These are phyloP conservation scores for Drosophila nr. fundita DNA, from an alignment of 2,888 invertebrate genomes.

Conservation along the genomic window DNA sequence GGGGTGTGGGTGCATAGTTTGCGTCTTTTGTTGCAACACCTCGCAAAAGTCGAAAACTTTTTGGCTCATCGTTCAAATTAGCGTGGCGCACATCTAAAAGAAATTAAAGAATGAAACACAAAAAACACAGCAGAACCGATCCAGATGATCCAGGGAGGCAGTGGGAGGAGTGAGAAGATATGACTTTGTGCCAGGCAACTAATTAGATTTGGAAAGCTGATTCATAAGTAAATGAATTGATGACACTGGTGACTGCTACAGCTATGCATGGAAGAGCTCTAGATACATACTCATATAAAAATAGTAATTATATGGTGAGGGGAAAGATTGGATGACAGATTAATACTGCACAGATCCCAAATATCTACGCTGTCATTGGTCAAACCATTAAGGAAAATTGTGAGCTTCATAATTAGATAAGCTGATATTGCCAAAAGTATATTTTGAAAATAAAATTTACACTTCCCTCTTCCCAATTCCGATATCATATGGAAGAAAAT, in stretches of 20 bases:
- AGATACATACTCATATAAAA: neutral
- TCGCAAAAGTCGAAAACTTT: constrained; percentile 20
- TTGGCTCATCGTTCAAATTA: constrained; percentile 23
- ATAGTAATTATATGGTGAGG: neutral
- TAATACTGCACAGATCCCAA: neutral
- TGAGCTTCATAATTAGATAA: neutral
- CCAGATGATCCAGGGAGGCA: constrained; percentile 4
- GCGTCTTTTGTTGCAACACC: constrained; percentile 28
- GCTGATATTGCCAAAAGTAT: neutral
- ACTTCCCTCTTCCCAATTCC: neutral
- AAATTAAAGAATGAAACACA: constrained; percentile 24
- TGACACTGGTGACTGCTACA: neutral
- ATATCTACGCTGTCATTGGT: neutral
- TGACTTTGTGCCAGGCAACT: neutral
- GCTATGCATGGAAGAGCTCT: neutral
- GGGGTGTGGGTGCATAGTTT: constrained; percentile 15
- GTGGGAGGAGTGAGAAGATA: too few relatives aligned
- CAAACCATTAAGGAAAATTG: neutral
- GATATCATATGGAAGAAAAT: neutral
- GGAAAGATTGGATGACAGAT: neutral
- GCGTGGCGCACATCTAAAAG: constrained; percentile 20
- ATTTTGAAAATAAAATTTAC: neutral
- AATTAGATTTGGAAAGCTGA: neutral
- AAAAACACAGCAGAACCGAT: constrained; percentile 14
- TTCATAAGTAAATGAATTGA: neutral